Evolutionary conservation across 2,888 invertebrate species (phyloP), one percentile per base, ranked within the genome.

Genomic region (Machimus atricapillus): DNA sequence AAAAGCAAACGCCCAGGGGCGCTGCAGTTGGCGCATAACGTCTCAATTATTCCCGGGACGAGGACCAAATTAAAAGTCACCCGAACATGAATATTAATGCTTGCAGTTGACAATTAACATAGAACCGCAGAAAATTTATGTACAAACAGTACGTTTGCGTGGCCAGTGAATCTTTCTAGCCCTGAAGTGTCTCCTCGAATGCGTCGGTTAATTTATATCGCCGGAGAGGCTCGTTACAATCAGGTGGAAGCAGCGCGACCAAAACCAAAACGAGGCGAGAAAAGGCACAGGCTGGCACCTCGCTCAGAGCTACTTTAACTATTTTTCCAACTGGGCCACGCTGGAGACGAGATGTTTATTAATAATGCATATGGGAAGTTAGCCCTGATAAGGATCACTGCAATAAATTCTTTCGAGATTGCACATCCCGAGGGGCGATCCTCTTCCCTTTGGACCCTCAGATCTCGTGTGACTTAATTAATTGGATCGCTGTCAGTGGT

Each of bases 61-160:
- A 66, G 52, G 37, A 82, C 58, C 58, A 89, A 89, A 89, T 89
- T 89, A 89, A 89, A 89, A 89, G 89, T 89, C 89, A 89, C 86
- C 89, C 87, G 87, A 87, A 89, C 89, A 89, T 89, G 89, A 89
- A 89, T 89, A 89, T 89, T 89, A 89, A 89, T 89, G 89, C 88
- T 89, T 78, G 85, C 79, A 86, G 89, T 87, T 89, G 89, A 89
- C 89, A 89, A 89, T 89, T 89, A 89, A 89, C 89, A 89, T 89
- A 88, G 88, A 82, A 82, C 34, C 52, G 82, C 82, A 82, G 82
- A 82, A 82, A 82, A 82, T 82, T 82, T 82, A 82, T 82, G 82
- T 82, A 19, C 52, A 66, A 9, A 82, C 82, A 82, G 82, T 82
- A 82, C 58, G 82, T 58, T 58, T 82, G 82, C 82, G 82, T 82